These are phyloP conservation scores for Solenopsis fugax DNA, from an alignment of 1,140 invertebrate genomes.

Conservation along the genomic window DNA sequence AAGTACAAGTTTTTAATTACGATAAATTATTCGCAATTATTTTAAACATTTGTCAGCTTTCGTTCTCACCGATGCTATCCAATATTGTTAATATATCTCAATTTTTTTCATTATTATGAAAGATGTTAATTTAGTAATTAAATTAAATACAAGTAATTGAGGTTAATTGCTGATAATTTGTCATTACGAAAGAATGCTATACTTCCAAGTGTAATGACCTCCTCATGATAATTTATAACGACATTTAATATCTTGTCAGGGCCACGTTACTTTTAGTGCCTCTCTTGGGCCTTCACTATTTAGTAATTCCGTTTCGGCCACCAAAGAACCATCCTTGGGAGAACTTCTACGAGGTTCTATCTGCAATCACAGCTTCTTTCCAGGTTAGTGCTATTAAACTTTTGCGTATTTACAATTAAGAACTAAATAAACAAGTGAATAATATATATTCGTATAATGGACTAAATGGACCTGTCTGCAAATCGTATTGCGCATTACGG, in stretches of 20 bases:
- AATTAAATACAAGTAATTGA: neutral
- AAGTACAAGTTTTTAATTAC: neutral
- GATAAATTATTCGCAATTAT: slow-evolving; percentile 6
- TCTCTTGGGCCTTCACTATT: slow-evolving; percentile 93
- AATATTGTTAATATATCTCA: neutral
- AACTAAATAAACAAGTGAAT: neutral
- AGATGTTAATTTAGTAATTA: neutral
- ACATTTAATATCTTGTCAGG: slow-evolving; percentile 82
- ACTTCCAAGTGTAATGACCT: neutral
- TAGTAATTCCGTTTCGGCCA: slow-evolving; percentile 96
- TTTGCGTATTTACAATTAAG: neutral
- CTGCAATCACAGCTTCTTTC: slow-evolving; percentile 94
- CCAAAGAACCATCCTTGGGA: slow-evolving; percentile 90
- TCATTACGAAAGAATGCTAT: neutral
- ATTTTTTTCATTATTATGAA: neutral
- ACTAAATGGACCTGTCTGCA: neutral
- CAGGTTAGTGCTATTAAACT: slow-evolving; percentile 89
- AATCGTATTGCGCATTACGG: neutral
- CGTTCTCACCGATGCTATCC: neutral
- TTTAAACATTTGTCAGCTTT: neutral
- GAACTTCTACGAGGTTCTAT: slow-evolving; percentile 93
- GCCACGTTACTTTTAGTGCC: slow-evolving; percentile 96
- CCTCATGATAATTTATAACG: no score
- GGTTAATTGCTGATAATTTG: slow-evolving; percentile 2
- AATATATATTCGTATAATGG: neutral